Conservation (phyloP, 2,888 invertebrate species). For the Oscheius myriophilus region DNA sequence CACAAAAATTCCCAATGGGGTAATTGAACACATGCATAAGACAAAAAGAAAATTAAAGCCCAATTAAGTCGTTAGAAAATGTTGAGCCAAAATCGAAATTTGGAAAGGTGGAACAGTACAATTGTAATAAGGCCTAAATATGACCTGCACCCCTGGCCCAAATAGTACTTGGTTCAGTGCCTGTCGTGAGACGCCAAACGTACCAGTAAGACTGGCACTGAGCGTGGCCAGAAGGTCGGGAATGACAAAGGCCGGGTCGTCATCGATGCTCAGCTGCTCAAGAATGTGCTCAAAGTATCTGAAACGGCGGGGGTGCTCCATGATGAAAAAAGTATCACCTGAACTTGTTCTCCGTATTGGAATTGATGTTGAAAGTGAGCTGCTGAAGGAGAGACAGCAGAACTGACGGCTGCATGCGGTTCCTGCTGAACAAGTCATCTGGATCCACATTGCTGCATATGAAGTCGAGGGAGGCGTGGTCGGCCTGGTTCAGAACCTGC, state of each 20-base stretch:
- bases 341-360: slow-evolving; percentile 61
- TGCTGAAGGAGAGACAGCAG: slow-evolving; percentile 92
- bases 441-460: slow-evolving; percentile 87
- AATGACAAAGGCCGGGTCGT: slow-evolving; percentile 34
- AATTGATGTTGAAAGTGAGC: slow-evolving; percentile 59
- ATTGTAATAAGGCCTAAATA: too few relatives aligned
- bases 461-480: slow-evolving; percentile 85
- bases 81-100: too few relatives aligned
- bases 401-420: slow-evolving; percentile 83
- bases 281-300: slow-evolving; percentile 51
- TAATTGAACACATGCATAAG: too few relatives aligned
- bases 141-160: too few relatives aligned
- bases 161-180: too few relatives aligned
- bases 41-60: too few relatives aligned
- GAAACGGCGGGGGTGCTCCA: background rate
- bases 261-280: slow-evolving; percentile 38
- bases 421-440: slow-evolving; percentile 75
- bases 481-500: slow-evolving; percentile 86
- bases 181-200: too few relatives aligned
- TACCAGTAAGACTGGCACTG: slow-evolving; percentile 39
- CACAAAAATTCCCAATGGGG: too few relatives aligned
- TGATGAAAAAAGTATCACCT: too few relatives aligned
- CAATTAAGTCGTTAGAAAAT: too few relatives aligned
- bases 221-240: slow-evolving; percentile 40
- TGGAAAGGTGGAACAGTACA: too few relatives aligned